Conservation (phyloP, 2,797 vertebrate genomes). For the Hypotaenidia philippensis region DNA sequence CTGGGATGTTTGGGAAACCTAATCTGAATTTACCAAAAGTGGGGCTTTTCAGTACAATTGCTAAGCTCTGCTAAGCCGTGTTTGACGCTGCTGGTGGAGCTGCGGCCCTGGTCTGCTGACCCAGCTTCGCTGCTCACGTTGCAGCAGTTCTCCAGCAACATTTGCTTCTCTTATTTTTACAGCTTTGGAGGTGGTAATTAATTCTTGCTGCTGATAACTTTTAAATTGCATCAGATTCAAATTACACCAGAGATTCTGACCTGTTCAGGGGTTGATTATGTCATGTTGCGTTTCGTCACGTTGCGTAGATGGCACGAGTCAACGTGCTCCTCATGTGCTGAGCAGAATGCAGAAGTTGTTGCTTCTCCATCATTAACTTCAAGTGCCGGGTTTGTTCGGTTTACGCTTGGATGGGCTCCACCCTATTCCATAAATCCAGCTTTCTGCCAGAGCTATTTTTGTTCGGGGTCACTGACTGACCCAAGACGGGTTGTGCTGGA, state of each 20-base stretch:
- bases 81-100: rapidly evolving
- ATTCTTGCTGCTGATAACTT: rapidly evolving
- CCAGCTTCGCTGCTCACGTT: rapidly evolving
- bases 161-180: not conserved
- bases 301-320: not conserved
- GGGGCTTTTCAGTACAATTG: not conserved
- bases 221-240: not conserved
- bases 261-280: not conserved
- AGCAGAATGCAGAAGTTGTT: conserved; percentile 19
- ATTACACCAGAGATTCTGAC: not conserved
- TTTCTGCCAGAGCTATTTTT: conserved; percentile 78
- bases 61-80: not conserved
- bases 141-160: rapidly evolving
- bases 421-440: conserved; percentile 64
- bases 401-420: conserved; percentile 70
- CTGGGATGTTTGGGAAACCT: not conserved
- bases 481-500: conserved; percentile 73
- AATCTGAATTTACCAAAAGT: not conserved
- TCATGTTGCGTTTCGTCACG: not conserved
- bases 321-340: not conserved
- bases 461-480: conserved; percentile 77
- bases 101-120: not conserved
- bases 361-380: rapidly evolving
- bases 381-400: not conserved
- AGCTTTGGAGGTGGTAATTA: not conserved